phyloP scores from a whole-genome alignment of 2,888 invertebrate species.

The Cerastis rubricosa region DNA sequence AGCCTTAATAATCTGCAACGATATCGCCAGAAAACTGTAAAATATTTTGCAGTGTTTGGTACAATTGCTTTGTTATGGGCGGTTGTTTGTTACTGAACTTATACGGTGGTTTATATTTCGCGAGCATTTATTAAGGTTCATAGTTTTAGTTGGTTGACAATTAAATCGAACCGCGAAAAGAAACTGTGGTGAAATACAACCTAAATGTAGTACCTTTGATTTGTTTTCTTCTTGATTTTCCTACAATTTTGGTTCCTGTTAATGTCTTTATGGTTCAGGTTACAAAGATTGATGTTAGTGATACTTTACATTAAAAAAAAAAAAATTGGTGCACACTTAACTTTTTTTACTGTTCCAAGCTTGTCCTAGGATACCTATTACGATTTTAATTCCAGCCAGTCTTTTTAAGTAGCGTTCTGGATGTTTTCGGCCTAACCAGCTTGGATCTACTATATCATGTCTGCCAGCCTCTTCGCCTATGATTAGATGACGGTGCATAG shows the following conservation, averaged over 20 bases:
- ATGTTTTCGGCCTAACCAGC: neutral
- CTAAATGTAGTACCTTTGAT: neutral
- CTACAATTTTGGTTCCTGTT: neutral
- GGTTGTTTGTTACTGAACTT: neutral
- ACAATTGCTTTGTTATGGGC: conserved; percentile 7
- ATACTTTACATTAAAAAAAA: neutral
- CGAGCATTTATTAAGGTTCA: neutral
- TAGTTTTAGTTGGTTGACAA: neutral
- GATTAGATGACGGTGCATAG: neutral
- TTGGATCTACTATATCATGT: neutral
- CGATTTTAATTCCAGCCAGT: neutral
- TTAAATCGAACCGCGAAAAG: neutral
- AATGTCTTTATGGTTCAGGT: neutral
- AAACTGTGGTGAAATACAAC: neutral
- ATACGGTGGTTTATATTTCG: neutral
- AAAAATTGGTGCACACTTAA: neutral
- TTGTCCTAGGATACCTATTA: neutral
- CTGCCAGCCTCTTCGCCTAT: conserved; percentile 10
- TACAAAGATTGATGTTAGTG: neutral
- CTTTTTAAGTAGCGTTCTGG: neutral
- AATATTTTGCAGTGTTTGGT: conserved; percentile 9
- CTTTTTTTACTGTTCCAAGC: neutral
- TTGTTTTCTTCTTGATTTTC: neutral
- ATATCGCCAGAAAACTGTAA: neutral
- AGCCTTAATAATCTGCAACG: neutral